phyloP scores from a whole-genome alignment of 2,888 invertebrate genomes.

The Cantharis flavilabris region DNA sequence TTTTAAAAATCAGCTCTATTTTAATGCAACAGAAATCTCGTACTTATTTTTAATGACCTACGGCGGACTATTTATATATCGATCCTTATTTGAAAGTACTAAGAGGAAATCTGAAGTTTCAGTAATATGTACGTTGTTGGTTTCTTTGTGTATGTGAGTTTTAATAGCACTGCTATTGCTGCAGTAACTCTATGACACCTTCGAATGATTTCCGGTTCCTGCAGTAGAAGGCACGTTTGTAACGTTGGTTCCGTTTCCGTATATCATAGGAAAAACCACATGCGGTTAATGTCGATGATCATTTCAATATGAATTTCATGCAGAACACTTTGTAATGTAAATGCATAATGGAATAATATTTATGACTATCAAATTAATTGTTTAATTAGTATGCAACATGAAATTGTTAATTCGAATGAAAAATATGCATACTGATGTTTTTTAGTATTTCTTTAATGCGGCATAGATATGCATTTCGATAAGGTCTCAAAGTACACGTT shows the following conservation, averaged over 20 bases:
- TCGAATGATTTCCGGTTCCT: slow-evolving; percentile 15
- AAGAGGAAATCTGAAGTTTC: neutral
- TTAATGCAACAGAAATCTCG: neutral
- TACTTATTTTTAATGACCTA: neutral
- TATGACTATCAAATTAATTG: neutral
- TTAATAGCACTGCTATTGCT: neutral
- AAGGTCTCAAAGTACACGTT: slow-evolving; percentile 36
- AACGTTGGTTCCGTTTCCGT: slow-evolving; percentile 11
- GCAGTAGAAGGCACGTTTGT: slow-evolving; percentile 6
- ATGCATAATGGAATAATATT: neutral
- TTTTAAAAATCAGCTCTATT: neutral
- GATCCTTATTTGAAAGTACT: neutral
- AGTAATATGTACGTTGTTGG: neutral
- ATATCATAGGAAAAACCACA: slow-evolving; percentile 8
- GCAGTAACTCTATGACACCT: slow-evolving; percentile 11
- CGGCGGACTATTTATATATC: neutral
- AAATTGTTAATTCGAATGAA: slow-evolving; percentile 40
- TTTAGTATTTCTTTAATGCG: slow-evolving; percentile 33
- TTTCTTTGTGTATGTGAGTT: neutral
- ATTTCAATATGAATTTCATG: neutral
- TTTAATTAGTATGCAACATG: neutral
- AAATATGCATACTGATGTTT: slow-evolving; percentile 35
- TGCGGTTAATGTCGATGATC: slow-evolving; percentile 15
- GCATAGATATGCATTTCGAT: slow-evolving; percentile 38
- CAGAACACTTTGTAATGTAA: neutral